A percentile compares a stretch with the other conserved stretches of the same genome.
phyloP scores from a whole-genome alignment of 2,113 vertebrate genomes.

The Calidris pugnax region DNA sequence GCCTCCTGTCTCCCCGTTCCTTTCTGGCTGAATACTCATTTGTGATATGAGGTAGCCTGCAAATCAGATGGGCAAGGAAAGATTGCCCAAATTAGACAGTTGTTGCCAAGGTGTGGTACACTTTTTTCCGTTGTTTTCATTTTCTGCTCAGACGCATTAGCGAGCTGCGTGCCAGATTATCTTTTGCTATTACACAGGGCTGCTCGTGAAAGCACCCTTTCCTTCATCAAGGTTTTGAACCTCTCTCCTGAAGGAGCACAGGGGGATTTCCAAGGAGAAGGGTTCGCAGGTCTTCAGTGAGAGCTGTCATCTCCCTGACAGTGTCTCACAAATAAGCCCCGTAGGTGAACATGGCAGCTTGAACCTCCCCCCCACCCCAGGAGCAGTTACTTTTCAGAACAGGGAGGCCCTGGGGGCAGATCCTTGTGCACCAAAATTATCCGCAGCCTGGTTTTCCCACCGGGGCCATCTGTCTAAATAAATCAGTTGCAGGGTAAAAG shows the following conservation, averaged over 20 bases:
- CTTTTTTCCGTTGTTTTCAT: not conserved
- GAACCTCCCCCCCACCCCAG: not conserved
- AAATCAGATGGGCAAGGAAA: not conserved
- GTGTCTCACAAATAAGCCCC: not conserved
- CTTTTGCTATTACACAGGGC: not conserved
- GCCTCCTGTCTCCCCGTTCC: not conserved
- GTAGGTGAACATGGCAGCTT: not conserved
- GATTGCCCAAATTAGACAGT: not conserved
- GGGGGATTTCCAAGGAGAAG: not conserved
- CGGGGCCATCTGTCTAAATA: not conserved
- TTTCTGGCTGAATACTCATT: not conserved
- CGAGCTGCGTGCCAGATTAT: not conserved
- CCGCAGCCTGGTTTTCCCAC: not conserved
- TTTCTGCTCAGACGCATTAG: not conserved
- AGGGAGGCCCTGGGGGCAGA: not conserved
- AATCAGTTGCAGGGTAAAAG: not conserved
- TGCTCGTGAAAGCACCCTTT: not conserved
- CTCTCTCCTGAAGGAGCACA: not conserved
- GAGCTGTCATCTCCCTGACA: not conserved
- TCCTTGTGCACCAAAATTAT: not conserved
- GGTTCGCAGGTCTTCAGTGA: not conserved
- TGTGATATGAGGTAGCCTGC: not conserved
- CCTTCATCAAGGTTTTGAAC: not conserved
- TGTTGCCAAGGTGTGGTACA: not conserved
- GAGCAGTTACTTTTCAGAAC: not conserved